Evolutionary conservation across 2,113 vertebrate genomes (phyloP), one percentile per base, ranked within the genome.

Genomic region (Silurus asotus): DNA sequence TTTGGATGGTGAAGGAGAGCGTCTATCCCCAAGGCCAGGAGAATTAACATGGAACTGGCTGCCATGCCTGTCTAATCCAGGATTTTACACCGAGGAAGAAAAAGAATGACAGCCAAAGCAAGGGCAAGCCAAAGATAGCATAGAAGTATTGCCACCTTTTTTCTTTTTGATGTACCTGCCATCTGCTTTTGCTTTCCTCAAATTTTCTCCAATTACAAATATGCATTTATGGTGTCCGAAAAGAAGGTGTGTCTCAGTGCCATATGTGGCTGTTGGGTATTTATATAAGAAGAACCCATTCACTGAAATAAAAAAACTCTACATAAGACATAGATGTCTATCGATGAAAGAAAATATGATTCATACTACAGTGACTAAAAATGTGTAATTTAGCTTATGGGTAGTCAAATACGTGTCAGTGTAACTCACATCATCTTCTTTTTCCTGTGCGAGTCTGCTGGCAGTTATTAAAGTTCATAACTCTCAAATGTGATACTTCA

Each of bases 31-130:
- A 25, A 82, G 78, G 80, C 82, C 84, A 81, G 82, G 53, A 61
- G 79, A 88, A 86, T 87, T 87, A 89, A 88, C 88, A 90, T 75
- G 87, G 74, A 87, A 85, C 83, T 86, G 84, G 83, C 80, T 61
- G 61, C 58, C 75, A 80, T 64, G 69, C 28, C 79, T 69, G 81
- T 87, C 85, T 87, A 81, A 89, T 87, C 81, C 82, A 76, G 86
- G 88, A 89, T 88, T 81, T 88, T 72, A 81, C 88, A 86, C 80
- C 83, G 51, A 62, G 82, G 53, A 83, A 59, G 76, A 51, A 49
- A 75, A 77, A 69, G 59, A 75, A 58, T 70, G 84, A 83, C 49
- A 79, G 82, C 59, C 74, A 82, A 81, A 70, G 48, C 7, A 83
- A 84, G 61, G 65, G 55, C 84, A 76, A 84, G 81, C 87, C 84